Percentiles rank a stretch among this genome's conserved stretches.
Evolutionary conservation across 1,140 invertebrate species (phyloP).

Genomic region (Diorhabda sublineata): DNA sequence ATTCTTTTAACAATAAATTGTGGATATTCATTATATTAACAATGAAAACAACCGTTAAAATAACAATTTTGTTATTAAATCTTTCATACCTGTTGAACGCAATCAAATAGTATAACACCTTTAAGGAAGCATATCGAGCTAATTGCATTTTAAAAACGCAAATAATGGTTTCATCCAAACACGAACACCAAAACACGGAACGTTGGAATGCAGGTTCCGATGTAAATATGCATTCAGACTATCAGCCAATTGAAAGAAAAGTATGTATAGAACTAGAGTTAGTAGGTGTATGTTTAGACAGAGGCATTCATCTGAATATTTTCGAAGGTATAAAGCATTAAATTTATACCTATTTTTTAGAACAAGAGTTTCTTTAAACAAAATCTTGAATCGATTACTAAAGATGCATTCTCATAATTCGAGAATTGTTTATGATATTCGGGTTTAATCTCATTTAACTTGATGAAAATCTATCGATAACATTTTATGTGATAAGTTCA

Average conservation of each 20-base stretch:
- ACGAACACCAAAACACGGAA: constrained; percentile 3
- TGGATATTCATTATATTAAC: too few species aligned
- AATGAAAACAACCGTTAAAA: too few species aligned
- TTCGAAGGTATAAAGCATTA: too few species aligned
- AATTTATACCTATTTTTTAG: too few species aligned
- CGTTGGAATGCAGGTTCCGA: constrained; percentile 1
- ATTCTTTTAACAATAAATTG: too few species aligned
- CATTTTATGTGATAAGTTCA: too few species aligned
- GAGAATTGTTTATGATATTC: too few species aligned
- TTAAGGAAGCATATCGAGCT: not conserved
- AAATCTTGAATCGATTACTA: too few species aligned
- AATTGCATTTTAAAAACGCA: constrained; percentile 2
- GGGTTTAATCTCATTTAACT: too few species aligned
- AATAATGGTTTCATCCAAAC: not conserved
- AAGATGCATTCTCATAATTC: too few species aligned
- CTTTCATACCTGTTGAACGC: not conserved
- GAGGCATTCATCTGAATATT: constrained; percentile 5
- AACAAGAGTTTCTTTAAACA: too few species aligned
- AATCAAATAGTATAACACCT: constrained; percentile 2
- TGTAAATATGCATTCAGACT: constrained; percentile 20
- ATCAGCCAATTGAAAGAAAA: constrained; percentile 29
- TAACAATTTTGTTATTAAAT: not conserved
- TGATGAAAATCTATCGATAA: too few species aligned
- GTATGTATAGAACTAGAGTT: constrained; percentile 30
- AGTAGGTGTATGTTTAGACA: constrained; percentile 27